These are phyloP conservation scores for Oryzias woworae DNA, from an alignment of 2,113 vertebrate species.

Conservation along the genomic window DNA sequence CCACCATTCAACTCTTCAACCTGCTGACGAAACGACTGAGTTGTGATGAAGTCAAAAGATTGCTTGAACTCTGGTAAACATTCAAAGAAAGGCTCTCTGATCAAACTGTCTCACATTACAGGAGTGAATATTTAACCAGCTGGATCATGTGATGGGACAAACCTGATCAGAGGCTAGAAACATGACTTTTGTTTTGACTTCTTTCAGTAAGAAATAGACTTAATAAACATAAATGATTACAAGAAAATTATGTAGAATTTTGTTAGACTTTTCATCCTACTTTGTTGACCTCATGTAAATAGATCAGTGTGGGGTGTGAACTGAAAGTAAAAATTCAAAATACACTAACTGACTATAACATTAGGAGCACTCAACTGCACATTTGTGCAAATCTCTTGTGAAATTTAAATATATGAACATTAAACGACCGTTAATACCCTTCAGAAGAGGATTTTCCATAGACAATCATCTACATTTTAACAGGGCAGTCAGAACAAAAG, in stretches of 20 bases:
- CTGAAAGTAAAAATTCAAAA: not conserved
- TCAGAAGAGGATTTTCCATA: no score
- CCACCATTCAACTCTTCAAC: not conserved
- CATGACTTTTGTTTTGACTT: slow-evolving; percentile 32
- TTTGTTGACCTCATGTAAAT: no score
- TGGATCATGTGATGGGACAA: slow-evolving; percentile 15
- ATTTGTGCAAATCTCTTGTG: no score
- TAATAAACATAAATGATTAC: not conserved
- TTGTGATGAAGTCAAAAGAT: slow-evolving; percentile 8
- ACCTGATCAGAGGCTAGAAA: slow-evolving; percentile 34
- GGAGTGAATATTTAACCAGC: slow-evolving; percentile 50
- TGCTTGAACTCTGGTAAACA: not conserved
- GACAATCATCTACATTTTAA: no score
- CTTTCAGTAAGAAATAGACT: not conserved
- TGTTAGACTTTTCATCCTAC: not conserved
- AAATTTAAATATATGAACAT: no score
- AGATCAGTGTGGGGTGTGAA: not conserved
- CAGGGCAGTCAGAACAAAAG: no score
- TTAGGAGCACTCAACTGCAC: no score
- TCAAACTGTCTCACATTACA: slow-evolving; percentile 2
- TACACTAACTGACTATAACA: no score
- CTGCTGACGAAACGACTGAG: slow-evolving; percentile 7
- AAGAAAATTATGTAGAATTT: not conserved
- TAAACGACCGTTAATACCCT: no score
- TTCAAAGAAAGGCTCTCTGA: not conserved